Base-by-base conservation (phyloP, 1,140 invertebrate genomes). In the Oryzaephilus surinamensis region DNA sequence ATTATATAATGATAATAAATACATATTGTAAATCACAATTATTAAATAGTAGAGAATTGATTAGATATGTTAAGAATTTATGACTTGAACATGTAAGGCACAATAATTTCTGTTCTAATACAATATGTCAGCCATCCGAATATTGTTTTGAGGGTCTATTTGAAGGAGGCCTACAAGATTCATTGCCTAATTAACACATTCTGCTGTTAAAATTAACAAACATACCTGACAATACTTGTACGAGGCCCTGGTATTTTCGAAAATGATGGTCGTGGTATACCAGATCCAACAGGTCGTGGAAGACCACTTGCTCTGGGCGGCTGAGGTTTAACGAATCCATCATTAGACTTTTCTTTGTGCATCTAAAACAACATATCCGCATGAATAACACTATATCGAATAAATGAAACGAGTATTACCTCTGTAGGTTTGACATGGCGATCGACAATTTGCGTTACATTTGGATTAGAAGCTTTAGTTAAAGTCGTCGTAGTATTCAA, bases 201-300 rank as follows among this genome's bases (percentile, higher is more conserved):
- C 46, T 55, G 53, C 44, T 49, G 56, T 60, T 60, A 60, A 53
- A 58, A n/a, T n/a, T n/a, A n/a, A n/a, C n/a, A n/a, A n/a, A n/a
- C n/a, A n/a, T n/a, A n/a, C n/a, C n/a, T n/a, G n/a, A n/a, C n/a
- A n/a, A n/a, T n/a, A n/a, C n/a, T n/a, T n/a, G n/a, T n/a, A n/a
- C n/a, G n/a, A n/a, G 48, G 48, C 8, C 32, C 48, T 14, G 48
- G 48, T 30, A 50, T 50, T 20, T 29, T 46, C 13, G 45, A 44
- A 4, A 37, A 18, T 6, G 48, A n/a, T n/a, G n/a, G 45, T 17
- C 48, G 28, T 12, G 44, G 48, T 26, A 50, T 50, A 13, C 45
- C 45, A 5, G 36, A 30, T 5, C 18, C 8, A 10, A 36, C 23
- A 2, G 48, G 48, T 21, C 48, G 26, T 1, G 48, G 45, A 28